Conservation (phyloP, 2,888 invertebrate genomes). For the Volucella bombylans region DNA sequence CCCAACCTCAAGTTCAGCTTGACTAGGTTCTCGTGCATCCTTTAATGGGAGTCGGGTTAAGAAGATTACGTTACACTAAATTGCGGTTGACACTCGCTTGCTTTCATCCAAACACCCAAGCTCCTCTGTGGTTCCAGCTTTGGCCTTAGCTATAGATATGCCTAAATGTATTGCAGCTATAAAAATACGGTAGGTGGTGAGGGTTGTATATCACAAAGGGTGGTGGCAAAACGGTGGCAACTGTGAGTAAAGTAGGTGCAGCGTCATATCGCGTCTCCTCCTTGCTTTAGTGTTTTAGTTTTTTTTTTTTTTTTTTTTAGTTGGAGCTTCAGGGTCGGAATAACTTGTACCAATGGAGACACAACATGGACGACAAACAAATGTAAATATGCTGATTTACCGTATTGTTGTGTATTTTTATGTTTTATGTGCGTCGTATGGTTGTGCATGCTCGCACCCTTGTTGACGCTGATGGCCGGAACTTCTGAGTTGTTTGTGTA, state of each 20-base stretch:
- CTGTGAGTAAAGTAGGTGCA: constrained; percentile 30
- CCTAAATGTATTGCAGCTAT: constrained; percentile 1
- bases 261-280: constrained; percentile 44
- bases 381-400: constrained; percentile 31
- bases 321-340: constrained; percentile 57
- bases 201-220: background rate
- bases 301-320: constrained; percentile 3
- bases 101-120: constrained; percentile 49
- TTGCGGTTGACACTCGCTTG: constrained; percentile 69
- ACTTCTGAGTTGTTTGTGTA: constrained; percentile 68
- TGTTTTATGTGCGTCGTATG: background rate
- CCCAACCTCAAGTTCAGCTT: background rate
- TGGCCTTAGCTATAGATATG: constrained; percentile 24
- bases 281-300: background rate
- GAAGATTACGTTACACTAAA: constrained; percentile 69
- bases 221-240: constrained; percentile 23
- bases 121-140: constrained; percentile 27
- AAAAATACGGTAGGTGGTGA: background rate
- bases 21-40: constrained; percentile 6
- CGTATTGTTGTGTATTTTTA: constrained; percentile 31
- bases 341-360: constrained; percentile 13
- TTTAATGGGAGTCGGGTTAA: constrained; percentile 33
- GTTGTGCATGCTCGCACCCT: constrained; percentile 36
- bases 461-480: constrained; percentile 60
- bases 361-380: too few relatives aligned